phyloP scores from a whole-genome alignment of 2,113 vertebrate genomes.

The Rhabdomys dilectus region DNA sequence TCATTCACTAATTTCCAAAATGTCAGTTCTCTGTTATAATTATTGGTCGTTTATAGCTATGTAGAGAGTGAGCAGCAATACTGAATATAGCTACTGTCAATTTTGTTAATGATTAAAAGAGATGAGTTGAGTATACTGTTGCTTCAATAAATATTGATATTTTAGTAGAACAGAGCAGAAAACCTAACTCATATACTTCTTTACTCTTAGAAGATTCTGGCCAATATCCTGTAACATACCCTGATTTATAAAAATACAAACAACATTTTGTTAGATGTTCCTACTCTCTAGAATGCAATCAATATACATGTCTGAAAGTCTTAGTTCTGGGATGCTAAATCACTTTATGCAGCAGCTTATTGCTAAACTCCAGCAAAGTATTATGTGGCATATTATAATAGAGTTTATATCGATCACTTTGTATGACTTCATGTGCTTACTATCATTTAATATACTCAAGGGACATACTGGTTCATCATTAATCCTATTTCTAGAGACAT shows the following conservation, averaged over 20 bases:
- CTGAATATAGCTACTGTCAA: neutral
- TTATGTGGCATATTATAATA: slow-evolving; percentile 68
- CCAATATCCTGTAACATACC: neutral
- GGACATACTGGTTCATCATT: slow-evolving; percentile 79
- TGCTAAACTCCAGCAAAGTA: slow-evolving; percentile 52
- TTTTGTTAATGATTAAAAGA: neutral
- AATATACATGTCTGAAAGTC: neutral
- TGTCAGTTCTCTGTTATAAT: neutral
- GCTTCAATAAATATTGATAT: neutral
- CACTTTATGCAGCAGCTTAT: neutral
- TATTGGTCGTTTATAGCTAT: neutral
- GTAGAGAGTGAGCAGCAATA: neutral
- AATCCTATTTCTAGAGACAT: slow-evolving; percentile 82
- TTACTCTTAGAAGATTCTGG: neutral
- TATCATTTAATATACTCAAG: slow-evolving; percentile 81
- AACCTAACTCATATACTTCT: neutral
- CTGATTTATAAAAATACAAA: neutral
- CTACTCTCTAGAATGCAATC: slow-evolving; percentile 25
- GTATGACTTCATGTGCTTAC: slow-evolving; percentile 78
- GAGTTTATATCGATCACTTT: slow-evolving; percentile 79
- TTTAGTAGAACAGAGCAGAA: neutral
- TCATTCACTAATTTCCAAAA: neutral
- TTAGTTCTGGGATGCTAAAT: slow-evolving; percentile 24
- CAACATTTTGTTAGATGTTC: neutral
- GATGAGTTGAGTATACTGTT: neutral